Evolutionary conservation across 2,888 invertebrate species (phyloP).

Genomic region (Eustalomyia histrio): DNA sequence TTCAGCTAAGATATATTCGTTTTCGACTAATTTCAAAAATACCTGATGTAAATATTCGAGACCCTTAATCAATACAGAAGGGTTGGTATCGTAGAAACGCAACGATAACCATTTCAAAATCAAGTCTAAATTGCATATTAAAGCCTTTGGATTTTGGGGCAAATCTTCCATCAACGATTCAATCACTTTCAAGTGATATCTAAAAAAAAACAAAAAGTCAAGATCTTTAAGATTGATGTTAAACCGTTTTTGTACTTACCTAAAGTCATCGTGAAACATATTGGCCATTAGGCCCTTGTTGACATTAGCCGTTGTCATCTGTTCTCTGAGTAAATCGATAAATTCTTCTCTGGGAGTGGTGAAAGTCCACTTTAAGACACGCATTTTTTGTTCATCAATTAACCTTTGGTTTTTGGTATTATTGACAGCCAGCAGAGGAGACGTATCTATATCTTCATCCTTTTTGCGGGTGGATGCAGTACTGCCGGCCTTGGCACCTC

Average conservation of each 20-base stretch:
- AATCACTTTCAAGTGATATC: slow-evolving; percentile 96
- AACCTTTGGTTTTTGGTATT: slow-evolving; percentile 95
- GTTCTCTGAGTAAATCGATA: slow-evolving; percentile 92
- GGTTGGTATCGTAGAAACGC: slow-evolving; percentile 99
- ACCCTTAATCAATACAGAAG: slow-evolving; percentile 96
- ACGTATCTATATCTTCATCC: slow-evolving; percentile 90
- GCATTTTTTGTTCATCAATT: slow-evolving; percentile 95
- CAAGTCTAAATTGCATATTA: slow-evolving; percentile 94
- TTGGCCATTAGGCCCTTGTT: slow-evolving; percentile 92
- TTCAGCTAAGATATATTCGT: slow-evolving; percentile 92
- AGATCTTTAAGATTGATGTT: not conserved
- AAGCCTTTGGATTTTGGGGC: slow-evolving; percentile 87
- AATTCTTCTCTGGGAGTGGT: slow-evolving; percentile 95
- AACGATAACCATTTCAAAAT: slow-evolving; percentile 98
- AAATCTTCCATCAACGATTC: slow-evolving; percentile 93
- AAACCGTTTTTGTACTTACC: slow-evolving; percentile 78
- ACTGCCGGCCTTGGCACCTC: slow-evolving; percentile 71
- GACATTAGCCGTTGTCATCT: slow-evolving; percentile 93
- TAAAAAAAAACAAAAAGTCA: slow-evolving; percentile 73
- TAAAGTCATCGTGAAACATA: slow-evolving; percentile 97
- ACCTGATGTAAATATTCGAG: slow-evolving; percentile 93
- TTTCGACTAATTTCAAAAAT: slow-evolving; percentile 89
- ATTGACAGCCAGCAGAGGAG: slow-evolving; percentile 89
- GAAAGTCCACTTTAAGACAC: slow-evolving; percentile 97
- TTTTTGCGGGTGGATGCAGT: slow-evolving; percentile 84